phyloP scores from a whole-genome alignment of 2,888 invertebrate genomes.

The Mythimna loreyi region DNA sequence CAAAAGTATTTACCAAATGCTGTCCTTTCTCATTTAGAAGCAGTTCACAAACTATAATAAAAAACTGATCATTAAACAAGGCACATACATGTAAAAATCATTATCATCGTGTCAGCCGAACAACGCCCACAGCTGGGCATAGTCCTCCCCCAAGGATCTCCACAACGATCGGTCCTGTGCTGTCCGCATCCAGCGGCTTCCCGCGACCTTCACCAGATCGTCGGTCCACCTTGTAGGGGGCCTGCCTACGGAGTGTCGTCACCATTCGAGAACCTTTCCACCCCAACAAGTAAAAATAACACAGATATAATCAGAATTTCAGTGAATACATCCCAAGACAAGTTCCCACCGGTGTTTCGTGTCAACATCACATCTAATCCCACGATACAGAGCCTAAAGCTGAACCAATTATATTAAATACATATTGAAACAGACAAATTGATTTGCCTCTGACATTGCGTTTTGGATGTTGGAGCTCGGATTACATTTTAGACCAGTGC shows the following conservation, averaged over 20 bases:
- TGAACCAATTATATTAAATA: constrained; percentile 3
- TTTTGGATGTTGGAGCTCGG: neutral
- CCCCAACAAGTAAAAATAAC: constrained; percentile 1
- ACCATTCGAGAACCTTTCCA: no score
- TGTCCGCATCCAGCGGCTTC: no score
- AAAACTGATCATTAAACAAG: no score
- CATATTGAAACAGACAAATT: constrained; percentile 14
- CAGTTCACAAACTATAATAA: neutral
- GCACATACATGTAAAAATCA: neutral
- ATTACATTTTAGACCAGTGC: constrained; percentile 36
- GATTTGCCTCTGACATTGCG: constrained; percentile 17
- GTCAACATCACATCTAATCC: constrained; percentile 14
- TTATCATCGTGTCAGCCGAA: no score
- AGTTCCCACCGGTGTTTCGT: neutral
- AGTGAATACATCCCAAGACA: neutral
- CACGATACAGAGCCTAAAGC: neutral
- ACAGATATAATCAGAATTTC: neutral
- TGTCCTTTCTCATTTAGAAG: neutral
- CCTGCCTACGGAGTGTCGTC: no score
- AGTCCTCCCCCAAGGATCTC: no score
- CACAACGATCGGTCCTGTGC: no score
- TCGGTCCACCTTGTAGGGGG: no score
- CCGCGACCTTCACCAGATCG: no score
- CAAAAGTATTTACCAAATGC: no score
- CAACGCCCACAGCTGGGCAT: no score